Base-by-base conservation (phyloP, 2,797 vertebrate genomes). In the Sylvia borin region DNA sequence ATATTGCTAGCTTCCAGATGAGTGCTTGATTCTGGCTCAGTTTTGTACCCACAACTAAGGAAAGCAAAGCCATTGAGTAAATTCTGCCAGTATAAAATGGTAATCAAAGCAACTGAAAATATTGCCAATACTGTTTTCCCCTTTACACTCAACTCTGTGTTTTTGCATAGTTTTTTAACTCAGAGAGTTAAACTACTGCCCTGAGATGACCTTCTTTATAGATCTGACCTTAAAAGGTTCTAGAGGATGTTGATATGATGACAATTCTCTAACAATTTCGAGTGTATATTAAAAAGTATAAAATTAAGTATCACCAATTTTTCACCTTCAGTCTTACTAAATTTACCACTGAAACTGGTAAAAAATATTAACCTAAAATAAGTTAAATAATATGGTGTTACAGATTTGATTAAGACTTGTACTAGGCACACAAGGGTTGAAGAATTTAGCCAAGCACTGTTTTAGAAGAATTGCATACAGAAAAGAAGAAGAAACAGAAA, bases 51-150 rank as follows among this genome's bases (percentile, higher is more conserved):
- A 58, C 22, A 75, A 86, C 77, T 70, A 88, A 75, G 75, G 68
- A 93, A 95, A 94, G 50, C 32, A 90, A 93, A 93, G 76, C 68
- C 43, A 90, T 71, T 29, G 68, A 75, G 76, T 84, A 83, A 75
- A 94, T 60, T 42, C 57, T 86, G 55, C 55, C 32, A 74, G 32
- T 45, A 51, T 42, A 84, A 87, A 83, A 50, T 66, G 54, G 55
- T 64, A 81, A 47, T n/a, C 75, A 90, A 83, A 94, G 70, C 34
- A 80, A 76, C 36, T 72, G 16, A 47, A 85, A 75, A 75, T 74
- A 85, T 61, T 74, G 50, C n/a, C 75, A 77, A 21, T 65, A 61
- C 13, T 36, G 27, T 68, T 81, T 84, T 78, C 31, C 45, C 25
- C 29, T 74, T 80, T 76, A 51, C 36, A 68, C 3, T 57, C 25